A percentile compares a stretch with the other conserved stretches of the same genome.
These are phyloP conservation scores for Palythoa heliodiscus DNA, from an alignment of 92 coral and sea anemone species.

Conservation along the genomic window DNA sequence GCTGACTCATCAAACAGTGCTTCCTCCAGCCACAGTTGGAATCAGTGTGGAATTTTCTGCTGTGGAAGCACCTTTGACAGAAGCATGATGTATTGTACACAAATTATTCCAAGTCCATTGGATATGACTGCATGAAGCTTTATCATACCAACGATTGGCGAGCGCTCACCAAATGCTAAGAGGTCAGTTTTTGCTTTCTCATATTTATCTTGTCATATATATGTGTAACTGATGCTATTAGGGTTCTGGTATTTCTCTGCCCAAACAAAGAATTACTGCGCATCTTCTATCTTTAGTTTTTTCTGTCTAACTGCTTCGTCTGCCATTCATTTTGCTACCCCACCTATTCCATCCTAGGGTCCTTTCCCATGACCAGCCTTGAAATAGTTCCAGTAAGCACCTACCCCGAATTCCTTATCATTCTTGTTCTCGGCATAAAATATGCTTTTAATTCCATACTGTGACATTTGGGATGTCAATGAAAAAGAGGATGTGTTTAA, in stretches of 20 bases:
- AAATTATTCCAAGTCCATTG: slow-evolving; percentile 12
- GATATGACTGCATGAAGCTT: slow-evolving; percentile 23
- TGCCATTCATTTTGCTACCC: neutral
- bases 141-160: no score
- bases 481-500: slow-evolving; percentile 46
- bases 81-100: slow-evolving; percentile 3
- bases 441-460: no score
- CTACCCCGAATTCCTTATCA: neutral
- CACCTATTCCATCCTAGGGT: neutral
- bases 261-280: slow-evolving; percentile 53
- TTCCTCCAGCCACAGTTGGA: slow-evolving; percentile 15
- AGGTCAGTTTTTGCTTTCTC: no score
- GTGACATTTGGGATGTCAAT: slow-evolving; percentile 3
- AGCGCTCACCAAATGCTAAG: no score
- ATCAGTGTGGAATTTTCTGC: neutral
- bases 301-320: slow-evolving; percentile 39
- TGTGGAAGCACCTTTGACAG: slow-evolving; percentile 3
- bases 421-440: neutral
- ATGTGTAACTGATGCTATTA: neutral
- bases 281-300: slow-evolving; percentile 47
- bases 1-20: neutral
- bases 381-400: neutral
- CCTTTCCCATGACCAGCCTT: neutral
- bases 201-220: slow-evolving; percentile 16
- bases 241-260: slow-evolving; percentile 10